Evolutionary conservation across 1,140 invertebrate species (phyloP).

Genomic region (Drosophila neocordata): DNA sequence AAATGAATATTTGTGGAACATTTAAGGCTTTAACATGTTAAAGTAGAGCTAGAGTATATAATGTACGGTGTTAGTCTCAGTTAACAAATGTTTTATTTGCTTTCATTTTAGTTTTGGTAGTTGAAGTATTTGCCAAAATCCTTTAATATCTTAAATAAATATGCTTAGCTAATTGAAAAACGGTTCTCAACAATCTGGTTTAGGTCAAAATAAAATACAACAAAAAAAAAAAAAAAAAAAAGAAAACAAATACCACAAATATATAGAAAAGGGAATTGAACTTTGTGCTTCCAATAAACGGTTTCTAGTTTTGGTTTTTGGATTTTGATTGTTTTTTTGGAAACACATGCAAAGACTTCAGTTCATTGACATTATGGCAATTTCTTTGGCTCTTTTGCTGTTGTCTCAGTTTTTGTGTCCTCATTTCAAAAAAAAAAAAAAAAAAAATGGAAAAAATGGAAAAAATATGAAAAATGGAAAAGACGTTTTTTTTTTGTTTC

Average conservation of each 20-base stretch:
- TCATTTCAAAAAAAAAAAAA: slow-evolving; percentile 45
- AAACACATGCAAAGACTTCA: slow-evolving; percentile 59
- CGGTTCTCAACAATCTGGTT: not conserved
- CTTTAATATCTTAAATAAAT: slow-evolving; percentile 1
- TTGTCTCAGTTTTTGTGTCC: slow-evolving; percentile 43
- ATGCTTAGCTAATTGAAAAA: slow-evolving; percentile 1
- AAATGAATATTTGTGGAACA: too few relatives aligned
- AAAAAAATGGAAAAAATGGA: slow-evolving; percentile 54
- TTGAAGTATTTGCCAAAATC: not conserved
- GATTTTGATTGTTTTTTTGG: slow-evolving; percentile 5
- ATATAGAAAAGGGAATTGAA: slow-evolving; percentile 11
- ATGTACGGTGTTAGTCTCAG: not conserved
- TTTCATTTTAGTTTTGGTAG: not conserved
- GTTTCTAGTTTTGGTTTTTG: slow-evolving; percentile 4
- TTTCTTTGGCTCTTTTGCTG: slow-evolving; percentile 60
- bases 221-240: not conserved
- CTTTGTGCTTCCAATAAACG: slow-evolving; percentile 13
- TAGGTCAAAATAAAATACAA: not conserved
- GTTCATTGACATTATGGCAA: slow-evolving; percentile 75
- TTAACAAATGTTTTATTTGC: too few relatives aligned
- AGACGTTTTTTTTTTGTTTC: not conserved
- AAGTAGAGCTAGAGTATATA: too few relatives aligned
- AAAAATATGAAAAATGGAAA: slow-evolving; percentile 69
- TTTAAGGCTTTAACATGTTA: too few relatives aligned
- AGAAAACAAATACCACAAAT: not conserved